Evolutionary conservation across 2,888 invertebrate genomes (phyloP).

Genomic region (Oligia latruncula): DNA sequence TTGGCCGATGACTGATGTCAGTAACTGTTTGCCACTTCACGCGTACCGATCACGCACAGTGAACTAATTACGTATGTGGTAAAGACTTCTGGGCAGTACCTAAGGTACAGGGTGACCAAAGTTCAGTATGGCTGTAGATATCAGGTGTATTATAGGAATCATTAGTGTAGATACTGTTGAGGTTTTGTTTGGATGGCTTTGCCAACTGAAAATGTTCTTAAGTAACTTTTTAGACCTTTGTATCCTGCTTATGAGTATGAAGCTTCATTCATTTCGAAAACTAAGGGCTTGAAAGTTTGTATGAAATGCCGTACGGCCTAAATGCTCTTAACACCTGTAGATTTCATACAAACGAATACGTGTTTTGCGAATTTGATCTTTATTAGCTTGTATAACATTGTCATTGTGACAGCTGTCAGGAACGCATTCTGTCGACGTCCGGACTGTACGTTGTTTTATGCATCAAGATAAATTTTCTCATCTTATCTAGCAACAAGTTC

Average conservation of each 20-base stretch:
- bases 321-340: background rate
- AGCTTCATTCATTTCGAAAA: no score
- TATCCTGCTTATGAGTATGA: no score
- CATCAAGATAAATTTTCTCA: background rate
- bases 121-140: background rate
- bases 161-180: background rate
- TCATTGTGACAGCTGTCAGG: background rate
- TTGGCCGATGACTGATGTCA: conserved; percentile 27
- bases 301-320: no score
- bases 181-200: background rate
- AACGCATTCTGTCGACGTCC: background rate
- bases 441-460: background rate
- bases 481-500: background rate
- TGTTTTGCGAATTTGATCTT: background rate
- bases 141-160: no score
- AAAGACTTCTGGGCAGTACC: background rate
- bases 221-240: no score
- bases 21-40: conserved; percentile 38
- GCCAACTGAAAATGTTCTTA: background rate
- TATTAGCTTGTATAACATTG: background rate
- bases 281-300: no score
- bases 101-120: background rate
- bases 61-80: conserved; percentile 14
- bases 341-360: background rate
- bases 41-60: conserved; percentile 29